phyloP scores from a whole-genome alignment of 1,140 invertebrate species.

The Calliopsis andreniformis region DNA sequence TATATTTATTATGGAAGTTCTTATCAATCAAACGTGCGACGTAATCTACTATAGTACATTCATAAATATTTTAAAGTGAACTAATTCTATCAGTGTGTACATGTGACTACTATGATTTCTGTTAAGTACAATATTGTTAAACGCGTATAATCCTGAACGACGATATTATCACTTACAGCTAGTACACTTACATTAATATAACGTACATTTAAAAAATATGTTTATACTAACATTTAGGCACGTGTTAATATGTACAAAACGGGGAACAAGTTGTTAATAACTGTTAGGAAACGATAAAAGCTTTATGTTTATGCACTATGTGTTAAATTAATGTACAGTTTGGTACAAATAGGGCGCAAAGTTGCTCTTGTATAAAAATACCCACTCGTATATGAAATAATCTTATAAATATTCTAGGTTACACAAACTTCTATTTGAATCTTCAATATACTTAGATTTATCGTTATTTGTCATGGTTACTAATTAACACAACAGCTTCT shows the following conservation, averaged over 20 bases:
- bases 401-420: background rate
- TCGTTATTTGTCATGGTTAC: conserved; percentile 61
- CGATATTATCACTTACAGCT: conserved; percentile 18
- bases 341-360: background rate
- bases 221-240: conserved; percentile 9
- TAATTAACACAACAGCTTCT: conserved; percentile 19
- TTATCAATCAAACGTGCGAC: conserved; percentile 29
- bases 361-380: conserved; percentile 17
- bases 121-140: conserved; percentile 28
- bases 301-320: background rate
- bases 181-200: conserved; percentile 17
- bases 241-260: conserved; percentile 27
- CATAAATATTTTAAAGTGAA: conserved; percentile 49
- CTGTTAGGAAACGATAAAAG: conserved; percentile 12
- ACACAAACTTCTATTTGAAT: too few species aligned
- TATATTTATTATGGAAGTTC: conserved; percentile 26
- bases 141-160: conserved; percentile 7
- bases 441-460: conserved; percentile 59
- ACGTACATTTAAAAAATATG: background rate
- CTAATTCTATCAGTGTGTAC: conserved; percentile 15
- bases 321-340: conserved; percentile 18
- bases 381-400: conserved; percentile 20
- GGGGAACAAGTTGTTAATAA: background rate
- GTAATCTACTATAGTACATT: conserved; percentile 50
- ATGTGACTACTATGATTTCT: conserved; percentile 19